Conservation (phyloP, 2,113 vertebrate species). For the Mungos mungo region DNA sequence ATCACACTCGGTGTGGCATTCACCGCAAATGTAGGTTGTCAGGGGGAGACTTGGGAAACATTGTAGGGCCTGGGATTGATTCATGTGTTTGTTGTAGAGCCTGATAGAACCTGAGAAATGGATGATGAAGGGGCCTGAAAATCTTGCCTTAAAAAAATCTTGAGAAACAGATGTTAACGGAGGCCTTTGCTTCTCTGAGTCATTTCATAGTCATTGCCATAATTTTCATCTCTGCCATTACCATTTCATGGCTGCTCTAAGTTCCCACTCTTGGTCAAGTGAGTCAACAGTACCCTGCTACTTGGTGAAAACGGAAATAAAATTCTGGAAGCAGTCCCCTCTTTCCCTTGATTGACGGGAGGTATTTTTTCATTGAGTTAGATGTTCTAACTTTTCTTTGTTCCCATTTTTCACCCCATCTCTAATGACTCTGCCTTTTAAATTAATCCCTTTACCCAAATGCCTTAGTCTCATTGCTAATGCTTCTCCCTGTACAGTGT, state of each 20-base stretch:
- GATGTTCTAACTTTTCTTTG: constrained; percentile 6
- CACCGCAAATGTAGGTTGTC: constrained; percentile 5
- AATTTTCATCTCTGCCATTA: constrained; percentile 36
- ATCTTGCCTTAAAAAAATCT: neutral
- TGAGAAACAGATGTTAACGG: constrained; percentile 45
- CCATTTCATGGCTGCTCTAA: neutral
- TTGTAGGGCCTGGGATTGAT: neutral
- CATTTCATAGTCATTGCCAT: neutral
- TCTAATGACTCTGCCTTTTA: constrained; percentile 9
- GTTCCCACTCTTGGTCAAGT: constrained; percentile 21
- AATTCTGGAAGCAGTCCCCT: neutral
- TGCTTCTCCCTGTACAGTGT: neutral
- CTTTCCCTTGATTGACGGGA: neutral
- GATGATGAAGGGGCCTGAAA: neutral
- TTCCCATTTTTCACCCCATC: neutral
- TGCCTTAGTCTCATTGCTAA: neutral
- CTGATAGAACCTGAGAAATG: constrained; percentile 10
- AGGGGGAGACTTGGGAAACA: neutral
- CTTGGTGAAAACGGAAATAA: constrained; percentile 13
- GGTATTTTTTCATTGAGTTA: neutral
- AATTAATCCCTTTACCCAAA: neutral
- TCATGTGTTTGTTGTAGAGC: neutral
- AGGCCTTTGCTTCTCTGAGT: neutral
- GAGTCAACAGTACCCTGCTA: neutral
- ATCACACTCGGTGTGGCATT: neutral